phyloP scores from a whole-genome alignment of 2,888 invertebrate species.

The Stratiomys singularior region DNA sequence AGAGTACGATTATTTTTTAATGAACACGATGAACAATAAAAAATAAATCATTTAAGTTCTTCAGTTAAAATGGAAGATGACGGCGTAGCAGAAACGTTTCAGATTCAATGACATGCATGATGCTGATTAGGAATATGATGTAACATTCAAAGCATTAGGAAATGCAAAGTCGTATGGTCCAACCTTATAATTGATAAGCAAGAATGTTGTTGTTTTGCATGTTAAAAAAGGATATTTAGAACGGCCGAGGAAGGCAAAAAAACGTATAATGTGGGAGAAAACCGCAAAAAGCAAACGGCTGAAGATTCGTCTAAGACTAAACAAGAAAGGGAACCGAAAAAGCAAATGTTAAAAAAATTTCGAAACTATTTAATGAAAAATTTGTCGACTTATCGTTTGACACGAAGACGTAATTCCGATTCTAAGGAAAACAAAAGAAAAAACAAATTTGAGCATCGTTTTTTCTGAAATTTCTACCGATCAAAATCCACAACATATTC shows the following conservation, averaged over 20 bases:
- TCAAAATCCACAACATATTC: too few species aligned
- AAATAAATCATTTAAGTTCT: background rate
- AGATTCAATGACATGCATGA: background rate
- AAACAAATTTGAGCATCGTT: too few species aligned
- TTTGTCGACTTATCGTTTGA: too few species aligned
- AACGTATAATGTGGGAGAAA: too few species aligned
- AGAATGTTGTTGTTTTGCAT: constrained; percentile 14
- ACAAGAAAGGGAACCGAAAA: too few species aligned
- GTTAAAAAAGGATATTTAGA: background rate
- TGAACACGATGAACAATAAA: background rate
- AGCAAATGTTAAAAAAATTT: too few species aligned
- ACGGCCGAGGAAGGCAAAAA: background rate
- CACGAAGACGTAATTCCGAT: too few species aligned
- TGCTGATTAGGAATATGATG: background rate
- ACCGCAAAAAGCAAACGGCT: too few species aligned
- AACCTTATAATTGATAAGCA: background rate
- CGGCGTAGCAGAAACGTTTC: background rate
- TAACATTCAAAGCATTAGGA: background rate
- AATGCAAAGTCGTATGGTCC: background rate
- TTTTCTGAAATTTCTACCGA: too few species aligned
- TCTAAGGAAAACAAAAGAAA: too few species aligned
- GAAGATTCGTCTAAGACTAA: too few species aligned
- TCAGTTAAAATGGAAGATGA: background rate
- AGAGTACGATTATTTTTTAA: background rate
- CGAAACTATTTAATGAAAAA: too few species aligned